These are phyloP conservation scores for Phalangium opilio DNA, from an alignment of 2,888 invertebrate species.

Conservation along the genomic window DNA sequence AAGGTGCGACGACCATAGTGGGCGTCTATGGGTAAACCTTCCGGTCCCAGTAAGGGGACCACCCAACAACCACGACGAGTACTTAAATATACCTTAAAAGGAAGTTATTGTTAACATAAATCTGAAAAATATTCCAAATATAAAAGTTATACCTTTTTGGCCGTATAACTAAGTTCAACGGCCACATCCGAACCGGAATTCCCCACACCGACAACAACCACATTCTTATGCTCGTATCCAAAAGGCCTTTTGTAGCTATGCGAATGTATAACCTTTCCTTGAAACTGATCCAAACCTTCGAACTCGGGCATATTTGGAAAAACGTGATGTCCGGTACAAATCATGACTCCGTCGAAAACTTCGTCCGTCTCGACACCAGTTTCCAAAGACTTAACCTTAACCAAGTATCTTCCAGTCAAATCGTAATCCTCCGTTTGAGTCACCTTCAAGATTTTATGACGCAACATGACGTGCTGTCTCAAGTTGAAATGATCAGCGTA, in stretches of 20 bases:
- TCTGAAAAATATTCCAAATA: no score
- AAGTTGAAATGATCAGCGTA: conserved; percentile 23
- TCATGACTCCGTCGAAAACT: conserved; percentile 31
- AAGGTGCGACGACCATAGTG: conserved; percentile 12
- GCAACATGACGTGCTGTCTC: conserved; percentile 20
- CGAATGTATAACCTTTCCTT: conserved; percentile 22
- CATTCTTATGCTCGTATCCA: conserved; percentile 25
- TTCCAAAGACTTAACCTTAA: conserved; percentile 6
- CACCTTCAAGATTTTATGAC: conserved; percentile 23
- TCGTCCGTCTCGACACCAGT: conserved; percentile 1
- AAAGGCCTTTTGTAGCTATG: conserved; percentile 19
- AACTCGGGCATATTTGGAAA: conserved; percentile 31
- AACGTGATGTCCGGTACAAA: conserved; percentile 36
- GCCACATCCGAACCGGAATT: conserved; percentile 34
- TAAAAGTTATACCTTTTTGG: conserved; percentile 23
- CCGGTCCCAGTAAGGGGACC: conserved; percentile 31
- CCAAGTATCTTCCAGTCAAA: conserved; percentile 17
- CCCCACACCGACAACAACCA: conserved; percentile 37
- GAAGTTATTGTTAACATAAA: not conserved
- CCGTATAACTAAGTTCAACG: conserved; percentile 28
- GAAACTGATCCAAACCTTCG: conserved; percentile 29
- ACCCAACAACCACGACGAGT: conserved; percentile 36
- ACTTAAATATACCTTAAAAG: conserved; percentile 30
- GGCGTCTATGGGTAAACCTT: conserved; percentile 30
- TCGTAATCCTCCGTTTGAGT: conserved; percentile 9